A percentile compares a stretch with the other conserved stretches of the same genome.
Evolutionary conservation across 2,888 invertebrate genomes (phyloP).

Genomic region (Cinara cedri): DNA sequence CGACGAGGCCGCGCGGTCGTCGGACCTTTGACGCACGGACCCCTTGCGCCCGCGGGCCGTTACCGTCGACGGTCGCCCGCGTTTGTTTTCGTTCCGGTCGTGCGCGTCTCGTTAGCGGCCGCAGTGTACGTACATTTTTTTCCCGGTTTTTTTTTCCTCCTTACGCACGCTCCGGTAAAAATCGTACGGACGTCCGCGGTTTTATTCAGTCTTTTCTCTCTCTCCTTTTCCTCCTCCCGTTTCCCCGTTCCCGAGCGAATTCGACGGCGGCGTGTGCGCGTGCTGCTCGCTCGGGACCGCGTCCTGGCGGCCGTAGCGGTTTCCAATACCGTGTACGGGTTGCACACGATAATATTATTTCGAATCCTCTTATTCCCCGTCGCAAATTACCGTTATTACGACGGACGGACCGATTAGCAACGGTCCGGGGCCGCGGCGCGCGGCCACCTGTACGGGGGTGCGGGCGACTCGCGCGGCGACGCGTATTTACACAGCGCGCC

Average conservation of each 20-base stretch:
- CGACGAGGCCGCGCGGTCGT: too few relatives aligned
- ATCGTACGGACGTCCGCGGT: conserved; percentile 4
- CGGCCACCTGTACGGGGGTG: not conserved
- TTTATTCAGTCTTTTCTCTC: not conserved
- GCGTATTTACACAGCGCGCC: too few relatives aligned
- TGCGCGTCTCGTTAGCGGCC: conserved; percentile 43
- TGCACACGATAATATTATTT: too few relatives aligned
- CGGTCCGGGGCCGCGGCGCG: conserved; percentile 24
- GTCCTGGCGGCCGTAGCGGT: conserved; percentile 45
- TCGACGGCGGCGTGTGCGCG: not conserved
- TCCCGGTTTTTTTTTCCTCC: too few relatives aligned
- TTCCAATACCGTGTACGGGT: too few relatives aligned
- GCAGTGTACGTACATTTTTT: not conserved
- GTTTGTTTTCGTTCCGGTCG: conserved; percentile 32
- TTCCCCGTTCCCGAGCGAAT: not conserved
- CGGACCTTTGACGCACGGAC: too few relatives aligned
- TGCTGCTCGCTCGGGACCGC: conserved; percentile 2
- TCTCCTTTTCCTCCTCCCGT: not conserved
- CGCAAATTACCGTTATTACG: conserved; percentile 55
- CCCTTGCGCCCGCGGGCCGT: too few relatives aligned
- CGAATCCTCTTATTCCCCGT: not conserved
- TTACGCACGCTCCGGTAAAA: conserved; percentile 18
- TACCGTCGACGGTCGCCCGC: not conserved
- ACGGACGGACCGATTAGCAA: conserved; percentile 53
- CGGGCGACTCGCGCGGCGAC: too few relatives aligned